Conservation (phyloP, 1,140 invertebrate species). For the Wasmannia auropunctata region DNA sequence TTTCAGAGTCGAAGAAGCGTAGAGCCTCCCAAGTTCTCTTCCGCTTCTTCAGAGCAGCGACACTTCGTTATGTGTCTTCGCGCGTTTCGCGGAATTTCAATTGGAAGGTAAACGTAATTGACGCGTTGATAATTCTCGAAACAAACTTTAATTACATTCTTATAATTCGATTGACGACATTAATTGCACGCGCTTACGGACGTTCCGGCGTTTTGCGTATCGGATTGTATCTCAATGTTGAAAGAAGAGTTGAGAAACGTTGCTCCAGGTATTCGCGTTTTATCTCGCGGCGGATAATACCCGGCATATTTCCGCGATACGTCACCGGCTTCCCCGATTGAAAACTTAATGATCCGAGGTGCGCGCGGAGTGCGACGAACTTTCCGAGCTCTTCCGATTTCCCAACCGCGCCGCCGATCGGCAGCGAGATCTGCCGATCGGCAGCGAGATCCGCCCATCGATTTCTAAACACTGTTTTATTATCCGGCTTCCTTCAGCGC, state of each 20-base stretch:
- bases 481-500: conserved; percentile 55
- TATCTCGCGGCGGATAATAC: conserved; percentile 14
- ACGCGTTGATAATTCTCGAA: neutral
- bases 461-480: conserved; percentile 77
- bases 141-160: conserved; percentile 3
- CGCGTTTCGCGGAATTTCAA: neutral
- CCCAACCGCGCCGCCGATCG: conserved; percentile 14
- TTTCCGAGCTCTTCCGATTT: conserved; percentile 32
- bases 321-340: conserved; percentile 3
- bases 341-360: conserved; percentile 52
- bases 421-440: conserved; percentile 15
- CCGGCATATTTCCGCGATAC: neutral
- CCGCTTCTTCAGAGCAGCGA: neutral
- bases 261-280: neutral
- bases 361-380: conserved; percentile 29
- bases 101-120: neutral
- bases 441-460: conserved; percentile 66
- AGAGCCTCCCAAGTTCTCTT: neutral
- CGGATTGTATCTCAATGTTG: neutral
- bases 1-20: neutral
- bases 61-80: neutral
- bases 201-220: neutral
- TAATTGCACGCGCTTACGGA: neutral
- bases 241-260: neutral
- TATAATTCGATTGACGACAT: neutral